Percentiles rank a stretch among this genome's conserved stretches.
Evolutionary conservation across 2,888 invertebrate species (phyloP).

Genomic region (Dioctria rufipes): DNA sequence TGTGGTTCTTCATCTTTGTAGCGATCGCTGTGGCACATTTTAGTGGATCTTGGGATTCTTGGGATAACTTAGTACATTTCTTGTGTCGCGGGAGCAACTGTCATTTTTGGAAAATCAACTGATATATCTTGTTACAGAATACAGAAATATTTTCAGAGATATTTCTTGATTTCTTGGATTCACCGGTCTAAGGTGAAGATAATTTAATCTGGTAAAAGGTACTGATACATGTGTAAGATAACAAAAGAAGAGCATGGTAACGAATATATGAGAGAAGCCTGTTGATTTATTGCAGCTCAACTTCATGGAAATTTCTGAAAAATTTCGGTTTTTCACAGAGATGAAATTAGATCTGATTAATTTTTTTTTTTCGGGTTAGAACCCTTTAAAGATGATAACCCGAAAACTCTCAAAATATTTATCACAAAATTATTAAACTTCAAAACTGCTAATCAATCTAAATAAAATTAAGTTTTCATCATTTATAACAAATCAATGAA

Average conservation of each 20-base stretch:
- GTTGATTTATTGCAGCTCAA: conserved; percentile 5
- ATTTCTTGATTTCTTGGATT: conserved; percentile 7
- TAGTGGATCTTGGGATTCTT: too few relatives aligned
- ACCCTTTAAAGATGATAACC: too few relatives aligned
- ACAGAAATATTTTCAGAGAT: background rate
- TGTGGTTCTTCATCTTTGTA: background rate
- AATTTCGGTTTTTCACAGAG: background rate
- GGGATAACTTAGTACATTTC: background rate
- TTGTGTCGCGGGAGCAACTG: conserved; percentile 15
- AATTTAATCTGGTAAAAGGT: conserved; percentile 40
- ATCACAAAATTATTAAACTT: too few relatives aligned
- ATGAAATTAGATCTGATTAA: conserved; percentile 24
- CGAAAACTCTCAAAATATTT: too few relatives aligned
- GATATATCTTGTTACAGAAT: conserved; percentile 12
- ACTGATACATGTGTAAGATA: conserved; percentile 38
- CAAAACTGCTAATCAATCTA: background rate
- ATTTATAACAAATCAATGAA: background rate
- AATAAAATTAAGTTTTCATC: background rate
- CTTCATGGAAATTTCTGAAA: background rate
- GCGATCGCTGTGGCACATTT: too few relatives aligned
- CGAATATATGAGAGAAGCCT: conserved; percentile 25
- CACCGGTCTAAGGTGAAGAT: conserved; percentile 12
- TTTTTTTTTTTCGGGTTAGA: too few relatives aligned
- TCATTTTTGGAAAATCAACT: conserved; percentile 18
- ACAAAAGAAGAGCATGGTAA: conserved; percentile 28